These are phyloP conservation scores for Paracentrotus lividus DNA, from an alignment of 53 echinoderm and acorn worm genomes.

Conservation along the genomic window DNA sequence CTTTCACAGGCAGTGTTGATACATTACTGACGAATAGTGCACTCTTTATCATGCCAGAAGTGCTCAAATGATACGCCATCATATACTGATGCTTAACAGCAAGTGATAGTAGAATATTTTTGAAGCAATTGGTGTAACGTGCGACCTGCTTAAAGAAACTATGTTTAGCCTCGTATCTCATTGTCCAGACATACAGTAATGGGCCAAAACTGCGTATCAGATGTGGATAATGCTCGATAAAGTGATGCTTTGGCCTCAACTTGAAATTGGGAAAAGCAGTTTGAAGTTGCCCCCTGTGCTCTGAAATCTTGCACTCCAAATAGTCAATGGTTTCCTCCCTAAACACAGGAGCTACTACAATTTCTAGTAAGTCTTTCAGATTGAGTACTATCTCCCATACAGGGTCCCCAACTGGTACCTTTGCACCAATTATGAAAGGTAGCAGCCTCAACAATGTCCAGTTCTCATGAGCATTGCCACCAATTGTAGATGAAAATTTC, in stretches of 20 bases:
- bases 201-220: slow-evolving; percentile 60
- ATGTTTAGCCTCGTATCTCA: slow-evolving; percentile 64
- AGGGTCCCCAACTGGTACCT: slow-evolving; percentile 59
- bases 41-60: background rate
- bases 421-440: slow-evolving; percentile 65
- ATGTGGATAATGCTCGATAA: slow-evolving; percentile 66
- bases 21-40: slow-evolving; percentile 26
- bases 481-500: background rate
- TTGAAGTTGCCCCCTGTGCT: slow-evolving; percentile 46
- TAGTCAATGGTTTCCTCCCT: slow-evolving; percentile 55
- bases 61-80: slow-evolving; percentile 65
- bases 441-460: slow-evolving; percentile 59
- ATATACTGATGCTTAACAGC: slow-evolving; percentile 62
- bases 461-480: slow-evolving; percentile 26
- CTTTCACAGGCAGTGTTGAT: slow-evolving; percentile 47
- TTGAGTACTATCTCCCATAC: slow-evolving; percentile 64
- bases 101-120: slow-evolving; percentile 62
- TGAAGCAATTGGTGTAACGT: slow-evolving; percentile 33
- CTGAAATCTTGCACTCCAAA: slow-evolving; percentile 67
- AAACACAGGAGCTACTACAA: slow-evolving; percentile 50
- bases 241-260: slow-evolving; percentile 64
- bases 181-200: slow-evolving; percentile 47
- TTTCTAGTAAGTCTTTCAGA: slow-evolving; percentile 68
- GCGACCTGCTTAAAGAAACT: slow-evolving; percentile 41
- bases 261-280: slow-evolving; percentile 30